Evolutionary conservation across 2,113 vertebrate genomes (phyloP), one percentile per base, ranked within the genome.

Genomic region (Scolopax mira): DNA sequence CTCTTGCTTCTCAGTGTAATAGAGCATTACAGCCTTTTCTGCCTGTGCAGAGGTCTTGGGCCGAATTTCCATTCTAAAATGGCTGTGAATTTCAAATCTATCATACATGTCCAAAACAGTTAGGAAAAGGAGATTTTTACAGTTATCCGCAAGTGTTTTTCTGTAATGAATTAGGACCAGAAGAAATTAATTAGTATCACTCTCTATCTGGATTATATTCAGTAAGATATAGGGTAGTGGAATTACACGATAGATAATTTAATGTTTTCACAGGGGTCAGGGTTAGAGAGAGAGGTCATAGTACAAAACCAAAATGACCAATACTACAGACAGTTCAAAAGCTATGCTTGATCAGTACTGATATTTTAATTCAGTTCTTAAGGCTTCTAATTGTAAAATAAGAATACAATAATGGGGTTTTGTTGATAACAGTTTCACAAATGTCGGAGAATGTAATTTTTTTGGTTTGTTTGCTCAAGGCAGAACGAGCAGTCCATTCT

Each of bases 401-500:
- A 90, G 62, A 93, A 77, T 66, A 80, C 11, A 87, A 55, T 84
- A 77, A 64, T 10, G 25, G 28, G 30, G 54, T 93, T 96, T 98
- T 97, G 98, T 87, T 94, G 97, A 97, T 97, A 98, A 96, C 95
- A 98, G 97, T 89, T 97, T 95, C 97, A 97, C 94, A 98, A 97
- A 97, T 67, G 85, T 97, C 86, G 73, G 96, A 95, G 89, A 85
- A 97, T 62, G 92, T 97, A 98, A 23, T 17, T 35, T 27, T 97
- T 96, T 98, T 39, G 23, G 7, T 46, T 97, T 96, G 97, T 96
- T 97, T 98, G 98, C 98, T 98, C 18, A 33, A 64, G 98, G 98
- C 98, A 93, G 97, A 98, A 99, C 94, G 96, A 98, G 98, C 98
- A 98, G 97, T 93, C 81, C 95, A n/a, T 88, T 97, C 98, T 98